These are phyloP conservation scores for Chlorodrepanis virens DNA, from an alignment of 2,113 vertebrate species.

Conservation along the genomic window DNA sequence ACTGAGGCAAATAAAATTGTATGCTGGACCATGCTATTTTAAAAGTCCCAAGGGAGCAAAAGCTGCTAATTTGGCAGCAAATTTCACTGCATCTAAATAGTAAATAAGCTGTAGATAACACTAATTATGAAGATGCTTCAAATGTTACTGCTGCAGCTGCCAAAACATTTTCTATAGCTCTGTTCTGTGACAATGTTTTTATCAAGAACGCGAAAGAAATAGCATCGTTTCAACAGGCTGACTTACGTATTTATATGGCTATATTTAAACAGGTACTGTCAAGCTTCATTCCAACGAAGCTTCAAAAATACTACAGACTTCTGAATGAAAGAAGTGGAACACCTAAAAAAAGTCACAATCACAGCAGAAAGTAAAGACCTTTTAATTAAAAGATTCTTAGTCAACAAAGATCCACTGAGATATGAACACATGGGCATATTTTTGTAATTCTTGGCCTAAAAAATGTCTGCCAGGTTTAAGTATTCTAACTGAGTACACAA, in stretches of 20 bases:
- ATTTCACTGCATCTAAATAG: slow-evolving; percentile 60
- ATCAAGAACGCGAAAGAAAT: slow-evolving; percentile 38
- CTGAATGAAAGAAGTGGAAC: not conserved
- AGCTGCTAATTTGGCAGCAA: slow-evolving; percentile 36
- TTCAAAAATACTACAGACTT: slow-evolving; percentile 36
- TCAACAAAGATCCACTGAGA: not conserved
- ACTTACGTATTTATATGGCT: slow-evolving; percentile 11
- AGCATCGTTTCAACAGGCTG: slow-evolving; percentile 24
- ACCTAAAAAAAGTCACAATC: not conserved
- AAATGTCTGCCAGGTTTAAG: not conserved
- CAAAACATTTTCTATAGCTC: slow-evolving; percentile 62
- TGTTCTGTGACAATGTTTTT: slow-evolving; percentile 58
- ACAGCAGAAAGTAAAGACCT: not conserved
- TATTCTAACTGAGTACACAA: not conserved
- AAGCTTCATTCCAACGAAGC: slow-evolving; percentile 1
- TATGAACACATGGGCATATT: not conserved
- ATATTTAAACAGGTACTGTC: slow-evolving; percentile 61
- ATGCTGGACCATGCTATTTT: not conserved
- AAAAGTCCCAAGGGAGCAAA: slow-evolving; percentile 44
- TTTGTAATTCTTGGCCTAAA: not conserved
- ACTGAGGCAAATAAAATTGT: not conserved
- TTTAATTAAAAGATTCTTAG: not conserved
- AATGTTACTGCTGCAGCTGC: slow-evolving; percentile 60
- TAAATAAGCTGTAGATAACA: slow-evolving; percentile 71
- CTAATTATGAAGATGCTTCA: slow-evolving; percentile 66